Evolutionary conservation across 2,888 invertebrate species (phyloP), one percentile per base, ranked within the genome.

Genomic region (Philonicus albiceps): DNA sequence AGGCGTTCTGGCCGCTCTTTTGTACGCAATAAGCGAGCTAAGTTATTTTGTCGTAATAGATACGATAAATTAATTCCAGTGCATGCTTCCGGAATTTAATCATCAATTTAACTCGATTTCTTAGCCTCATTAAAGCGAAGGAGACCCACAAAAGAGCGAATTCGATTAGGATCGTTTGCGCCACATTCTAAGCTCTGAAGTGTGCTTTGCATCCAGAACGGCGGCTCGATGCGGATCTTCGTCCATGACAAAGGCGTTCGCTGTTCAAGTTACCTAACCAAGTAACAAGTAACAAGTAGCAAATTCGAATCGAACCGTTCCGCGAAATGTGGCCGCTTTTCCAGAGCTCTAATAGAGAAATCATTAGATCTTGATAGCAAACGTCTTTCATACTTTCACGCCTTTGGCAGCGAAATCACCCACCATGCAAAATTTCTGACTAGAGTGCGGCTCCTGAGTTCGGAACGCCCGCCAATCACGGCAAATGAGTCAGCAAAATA

Each of bases 301-400:
- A 3, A 64, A 27, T 22, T 64, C 64, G 7, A 64, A 1, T 64
- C 64, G 8, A 55, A 27, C 8, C 64, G 64, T 22, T 27, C 7
- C 64, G 64, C 64, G 11, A 27, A 53, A 8, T 53, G 40, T 16
- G 40, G 11, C 16, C 53, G 53, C 7, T n/a, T 19, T 53, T 64
- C 64, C 22, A 22, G 64, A 7, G 64, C 27, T 64, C 27, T 64
- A 64, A 64, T 22, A 22, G 64, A 64, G 64, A 64, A 19, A 64
- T 64, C 64, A 27, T 7, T 27, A 64, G 19, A 64, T 74, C 74
- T 31, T 34, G 37, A 40, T 76, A 40, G 22, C 76, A 22, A n/a
- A n/a, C 22, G 53, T 64, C 40, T 40, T 76, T 76, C 76, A 76
- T 76, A 76, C 19, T 76, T 76, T 76, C 76, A 76, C 76, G 76